Conservation (phyloP, 2,888 invertebrate species). For the Podabrus alpinus region DNA sequence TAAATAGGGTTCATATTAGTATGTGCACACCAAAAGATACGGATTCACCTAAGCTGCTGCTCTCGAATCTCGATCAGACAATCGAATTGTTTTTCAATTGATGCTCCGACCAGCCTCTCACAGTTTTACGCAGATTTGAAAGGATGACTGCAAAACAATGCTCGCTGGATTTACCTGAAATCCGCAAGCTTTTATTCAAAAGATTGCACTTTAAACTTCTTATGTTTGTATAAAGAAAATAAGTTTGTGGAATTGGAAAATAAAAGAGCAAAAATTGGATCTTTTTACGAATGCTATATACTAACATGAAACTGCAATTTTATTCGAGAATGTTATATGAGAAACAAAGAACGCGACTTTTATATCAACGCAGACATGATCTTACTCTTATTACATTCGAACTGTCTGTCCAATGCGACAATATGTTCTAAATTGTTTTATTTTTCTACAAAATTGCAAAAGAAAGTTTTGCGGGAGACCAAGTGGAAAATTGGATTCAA, state of each 20-base stretch:
- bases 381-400: slow-evolving; percentile 36
- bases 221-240: slow-evolving; percentile 30
- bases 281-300: slow-evolving; percentile 4
- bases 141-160: slow-evolving; percentile 36
- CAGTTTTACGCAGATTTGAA: slow-evolving; percentile 36
- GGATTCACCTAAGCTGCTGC: slow-evolving; percentile 33
- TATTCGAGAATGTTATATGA: slow-evolving; percentile 27
- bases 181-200: slow-evolving; percentile 38
- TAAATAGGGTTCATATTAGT: slow-evolving; percentile 28
- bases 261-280: slow-evolving; percentile 21
- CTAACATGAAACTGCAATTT: slow-evolving; percentile 33
- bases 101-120: slow-evolving; percentile 34
- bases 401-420: slow-evolving; percentile 43
- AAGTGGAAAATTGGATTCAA: slow-evolving; percentile 53
- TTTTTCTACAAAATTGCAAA: slow-evolving; percentile 48
- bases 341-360: slow-evolving; percentile 29
- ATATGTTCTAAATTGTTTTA: slow-evolving; percentile 52
- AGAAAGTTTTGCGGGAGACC: slow-evolving; percentile 51
- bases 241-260: slow-evolving; percentile 32
- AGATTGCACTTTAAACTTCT: slow-evolving; percentile 39
- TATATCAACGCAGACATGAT: slow-evolving; percentile 35
- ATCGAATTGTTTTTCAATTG: slow-evolving; percentile 39
- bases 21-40: slow-evolving; percentile 22
- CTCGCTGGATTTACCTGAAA: slow-evolving; percentile 39
- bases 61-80: slow-evolving; percentile 33